A percentile compares a stretch with the other conserved stretches of the same genome.
Evolutionary conservation across 2,797 vertebrate genomes (phyloP).

Genomic region (Tangara arthus): DNA sequence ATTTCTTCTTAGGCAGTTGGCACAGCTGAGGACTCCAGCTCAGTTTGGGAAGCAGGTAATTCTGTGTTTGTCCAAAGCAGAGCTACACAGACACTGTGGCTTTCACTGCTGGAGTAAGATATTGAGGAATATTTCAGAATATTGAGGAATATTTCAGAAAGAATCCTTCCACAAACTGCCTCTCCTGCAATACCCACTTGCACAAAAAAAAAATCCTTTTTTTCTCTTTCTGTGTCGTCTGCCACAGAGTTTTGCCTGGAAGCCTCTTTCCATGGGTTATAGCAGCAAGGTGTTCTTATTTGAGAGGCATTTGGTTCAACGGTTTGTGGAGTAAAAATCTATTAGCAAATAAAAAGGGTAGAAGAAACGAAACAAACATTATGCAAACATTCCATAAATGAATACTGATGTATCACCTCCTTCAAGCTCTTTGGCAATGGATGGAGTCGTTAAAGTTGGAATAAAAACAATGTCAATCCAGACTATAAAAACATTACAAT

Average conservation of each 20-base stretch:
- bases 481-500: neutral
- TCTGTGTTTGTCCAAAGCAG: neutral
- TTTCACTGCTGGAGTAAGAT: neutral
- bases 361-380: too few species aligned
- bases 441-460: neutral
- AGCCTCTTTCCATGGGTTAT: too few species aligned
- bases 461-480: neutral
- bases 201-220: neutral
- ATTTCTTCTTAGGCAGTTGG: neutral
- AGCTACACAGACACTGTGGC: accelerated
- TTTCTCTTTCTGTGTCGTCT: neutral
- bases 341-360: too few species aligned
- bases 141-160: neutral
- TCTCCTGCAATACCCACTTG: neutral
- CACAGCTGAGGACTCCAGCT: neutral
- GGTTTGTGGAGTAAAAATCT: too few species aligned
- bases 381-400: neutral
- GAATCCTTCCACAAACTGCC: neutral
- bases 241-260: neutral
- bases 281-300: too few species aligned
- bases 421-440: neutral
- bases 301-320: too few species aligned
- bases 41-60: neutral
- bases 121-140: neutral
- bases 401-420: neutral